These are phyloP conservation scores for Perognathus longimembris DNA, from an alignment of 2,113 vertebrate species.

Conservation along the genomic window DNA sequence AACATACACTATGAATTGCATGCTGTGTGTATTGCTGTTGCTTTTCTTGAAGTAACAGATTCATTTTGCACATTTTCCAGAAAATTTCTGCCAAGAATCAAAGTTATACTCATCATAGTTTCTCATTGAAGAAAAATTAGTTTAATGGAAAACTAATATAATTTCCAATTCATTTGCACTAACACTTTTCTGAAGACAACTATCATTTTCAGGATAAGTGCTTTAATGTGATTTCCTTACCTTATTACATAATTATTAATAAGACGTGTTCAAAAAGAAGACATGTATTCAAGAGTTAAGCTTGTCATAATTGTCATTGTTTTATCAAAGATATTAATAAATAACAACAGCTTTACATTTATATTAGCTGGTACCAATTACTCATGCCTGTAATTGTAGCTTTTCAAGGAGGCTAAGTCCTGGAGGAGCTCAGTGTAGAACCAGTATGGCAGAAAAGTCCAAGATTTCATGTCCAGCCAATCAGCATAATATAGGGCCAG, in stretches of 20 bases:
- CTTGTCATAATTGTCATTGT: conserved; percentile 1
- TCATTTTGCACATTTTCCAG: conserved; percentile 57
- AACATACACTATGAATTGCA: background rate
- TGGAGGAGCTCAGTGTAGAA: no score
- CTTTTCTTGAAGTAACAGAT: conserved; percentile 22
- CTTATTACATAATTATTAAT: conserved; percentile 7
- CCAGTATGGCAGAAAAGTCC: no score
- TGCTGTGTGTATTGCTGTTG: background rate
- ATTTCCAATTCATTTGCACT: background rate
- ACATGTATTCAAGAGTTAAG: background rate
- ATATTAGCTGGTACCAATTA: no score
- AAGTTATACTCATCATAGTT: background rate
- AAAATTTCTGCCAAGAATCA: background rate
- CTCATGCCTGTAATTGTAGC: no score
- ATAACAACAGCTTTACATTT: conserved; percentile 11
- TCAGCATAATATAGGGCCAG: no score
- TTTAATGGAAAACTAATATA: background rate
- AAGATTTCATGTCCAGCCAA: no score
- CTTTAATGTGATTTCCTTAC: background rate
- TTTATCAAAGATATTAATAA: conserved; percentile 31
- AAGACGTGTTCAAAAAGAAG: background rate
- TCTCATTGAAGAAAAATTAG: conserved; percentile 42
- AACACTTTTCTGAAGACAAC: background rate
- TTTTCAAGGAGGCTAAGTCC: no score
- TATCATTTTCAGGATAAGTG: background rate